These are phyloP conservation scores for Lacanobia oleracea DNA, from an alignment of 2,888 invertebrate genomes.

Conservation along the genomic window DNA sequence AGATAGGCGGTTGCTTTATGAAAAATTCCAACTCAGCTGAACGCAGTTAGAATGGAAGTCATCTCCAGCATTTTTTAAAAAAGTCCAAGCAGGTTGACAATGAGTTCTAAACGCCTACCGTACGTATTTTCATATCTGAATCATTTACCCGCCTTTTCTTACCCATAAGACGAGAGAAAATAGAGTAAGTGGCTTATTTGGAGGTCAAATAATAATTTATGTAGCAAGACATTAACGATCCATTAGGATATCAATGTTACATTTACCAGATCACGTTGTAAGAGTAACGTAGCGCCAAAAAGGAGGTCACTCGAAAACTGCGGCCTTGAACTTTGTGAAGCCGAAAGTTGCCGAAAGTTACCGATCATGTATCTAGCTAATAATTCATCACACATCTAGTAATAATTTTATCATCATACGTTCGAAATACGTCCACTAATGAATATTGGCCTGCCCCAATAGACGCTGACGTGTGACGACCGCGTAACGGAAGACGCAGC, in stretches of 20 bases:
- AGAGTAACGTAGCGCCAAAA: slow-evolving; percentile 21
- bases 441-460: too few species aligned
- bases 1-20: too few species aligned
- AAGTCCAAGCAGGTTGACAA: too few species aligned
- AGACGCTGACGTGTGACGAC: too few species aligned
- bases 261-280: slow-evolving; percentile 38
- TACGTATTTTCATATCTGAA: neutral
- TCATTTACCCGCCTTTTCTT: neutral
- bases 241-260: slow-evolving; percentile 40
- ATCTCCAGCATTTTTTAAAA: too few species aligned
- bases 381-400: neutral
- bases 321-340: slow-evolving; percentile 27
- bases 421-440: too few species aligned
- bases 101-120: neutral
- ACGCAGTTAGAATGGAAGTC: too few species aligned
- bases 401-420: neutral
- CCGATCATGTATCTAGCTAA: neutral
- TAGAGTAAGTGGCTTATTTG: neutral
- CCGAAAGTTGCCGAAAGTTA: neutral
- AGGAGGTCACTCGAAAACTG: slow-evolving; percentile 30
- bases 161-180: neutral
- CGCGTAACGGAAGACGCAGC: too few species aligned
- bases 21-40: too few species aligned
- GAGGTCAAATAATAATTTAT: slow-evolving; percentile 23
- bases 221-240: slow-evolving; percentile 31